Conservation (phyloP, 2,113 vertebrate species). For the Gallinago undulata region DNA sequence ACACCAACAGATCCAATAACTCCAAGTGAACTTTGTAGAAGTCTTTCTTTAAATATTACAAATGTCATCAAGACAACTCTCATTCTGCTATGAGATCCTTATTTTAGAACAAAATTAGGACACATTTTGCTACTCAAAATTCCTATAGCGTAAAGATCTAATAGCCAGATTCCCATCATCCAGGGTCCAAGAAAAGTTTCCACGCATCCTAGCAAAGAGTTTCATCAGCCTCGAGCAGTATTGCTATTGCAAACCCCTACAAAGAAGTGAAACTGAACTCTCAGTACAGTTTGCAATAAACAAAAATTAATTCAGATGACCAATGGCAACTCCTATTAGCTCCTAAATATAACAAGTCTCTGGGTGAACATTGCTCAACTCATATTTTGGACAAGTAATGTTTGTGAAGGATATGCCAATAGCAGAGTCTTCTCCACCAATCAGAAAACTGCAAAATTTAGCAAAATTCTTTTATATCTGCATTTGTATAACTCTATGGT, state of each 20-base stretch:
- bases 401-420: background rate
- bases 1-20: background rate
- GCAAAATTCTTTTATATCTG: background rate
- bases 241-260: background rate
- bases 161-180: background rate
- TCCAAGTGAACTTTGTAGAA: background rate
- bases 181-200: background rate
- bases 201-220: background rate
- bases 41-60: background rate
- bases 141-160: background rate
- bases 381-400: rapidly evolving
- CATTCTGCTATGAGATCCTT: background rate
- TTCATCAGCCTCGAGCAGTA: background rate
- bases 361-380: background rate
- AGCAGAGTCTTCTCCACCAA: background rate
- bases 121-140: background rate
- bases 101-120: background rate
- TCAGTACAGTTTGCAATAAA: background rate
- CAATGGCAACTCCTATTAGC: background rate
- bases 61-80: background rate
- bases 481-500: background rate
- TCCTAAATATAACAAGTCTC: background rate
- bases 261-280: background rate
- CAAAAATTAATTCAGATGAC: background rate
- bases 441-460: background rate